Evolutionary conservation across 1,140 invertebrate genomes (phyloP), one percentile per base, ranked within the genome.

Genomic region (Adoxophyes honmai): DNA sequence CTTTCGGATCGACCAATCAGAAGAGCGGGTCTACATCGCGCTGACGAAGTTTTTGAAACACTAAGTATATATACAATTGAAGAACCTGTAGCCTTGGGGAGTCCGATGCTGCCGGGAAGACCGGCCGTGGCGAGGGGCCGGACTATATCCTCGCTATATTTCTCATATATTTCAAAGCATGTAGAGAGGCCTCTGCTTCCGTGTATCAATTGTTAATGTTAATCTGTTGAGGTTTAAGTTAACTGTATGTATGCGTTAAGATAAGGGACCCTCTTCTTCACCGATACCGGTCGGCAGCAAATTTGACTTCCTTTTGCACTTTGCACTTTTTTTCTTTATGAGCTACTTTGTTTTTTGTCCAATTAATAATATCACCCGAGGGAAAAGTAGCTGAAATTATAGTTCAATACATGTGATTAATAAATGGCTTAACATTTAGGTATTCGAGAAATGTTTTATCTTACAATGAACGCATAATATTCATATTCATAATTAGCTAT

Each of bases 191-290:
- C 77, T 83, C 81, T 86, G 81, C 83, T 85, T 86, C 53, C 83
- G 83, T 86, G 77, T 85, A 86, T 83, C 68, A 73, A 60, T 85
- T 87, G 81, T 87, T 85, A 83, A 87, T 85, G 66, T 85, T 86
- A 82, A 83, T 75, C 74, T 82, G 73, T 60, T 63, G 70, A 78
- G 78, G 76, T 73, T 60, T 86, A 86, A 84, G 77, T 83, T 84
- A 84, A 84, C 81, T 82, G 81, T 82, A 82, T 84, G 81, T 84
- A 84, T 84, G 81, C 81, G 81, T 84, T 77, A 79, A 81, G 81
- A 81, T 84, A 75, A 84, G 81, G 75, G 75, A 75, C 75, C 81
- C 78, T 81, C 81, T 84, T 84, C 78, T 70, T 68, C 64, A 77
- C 81, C 81, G 75, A 62, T 60, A 68, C 59, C 68, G 81, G 81